These are phyloP conservation scores for Semotilus atromaculatus DNA, from an alignment of 2,797 vertebrate genomes.

Conservation along the genomic window DNA sequence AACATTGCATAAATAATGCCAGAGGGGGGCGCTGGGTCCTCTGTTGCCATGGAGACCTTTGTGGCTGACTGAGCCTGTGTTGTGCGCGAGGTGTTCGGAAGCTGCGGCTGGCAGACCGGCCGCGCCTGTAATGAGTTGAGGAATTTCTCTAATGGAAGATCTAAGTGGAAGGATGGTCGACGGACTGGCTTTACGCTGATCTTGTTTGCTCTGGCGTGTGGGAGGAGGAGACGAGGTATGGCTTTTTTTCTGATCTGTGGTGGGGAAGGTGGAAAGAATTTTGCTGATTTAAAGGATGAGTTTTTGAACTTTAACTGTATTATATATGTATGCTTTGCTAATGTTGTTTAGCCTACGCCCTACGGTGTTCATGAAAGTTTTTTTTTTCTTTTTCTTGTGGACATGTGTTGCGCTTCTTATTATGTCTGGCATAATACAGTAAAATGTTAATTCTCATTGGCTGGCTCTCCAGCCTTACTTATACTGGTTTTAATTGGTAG, in stretches of 20 bases:
- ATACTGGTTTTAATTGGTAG: background rate
- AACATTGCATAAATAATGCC: constrained; percentile 77
- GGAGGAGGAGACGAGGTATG: constrained; percentile 48
- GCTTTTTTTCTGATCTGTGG: constrained; percentile 16
- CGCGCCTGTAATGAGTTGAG: constrained; percentile 61
- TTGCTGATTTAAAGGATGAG: constrained; percentile 7
- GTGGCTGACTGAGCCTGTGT: constrained; percentile 79
- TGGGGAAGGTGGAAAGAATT: background rate
- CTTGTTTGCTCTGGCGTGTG: constrained; percentile 43
- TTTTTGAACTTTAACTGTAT: constrained; percentile 8
- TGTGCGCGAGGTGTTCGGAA: constrained; percentile 63
- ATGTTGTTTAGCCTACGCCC: background rate
- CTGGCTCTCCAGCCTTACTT: background rate
- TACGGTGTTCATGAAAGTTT: background rate
- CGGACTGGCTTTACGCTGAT: constrained; percentile 46
- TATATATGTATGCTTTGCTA: background rate
- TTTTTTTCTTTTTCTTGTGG: background rate
- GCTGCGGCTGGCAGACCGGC: constrained; percentile 66
- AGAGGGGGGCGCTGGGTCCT: constrained; percentile 66
- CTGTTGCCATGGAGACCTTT: constrained; percentile 85
- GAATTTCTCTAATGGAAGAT: constrained; percentile 57
- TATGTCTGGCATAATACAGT: background rate
- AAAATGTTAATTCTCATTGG: background rate
- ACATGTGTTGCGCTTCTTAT: background rate
- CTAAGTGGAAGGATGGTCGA: constrained; percentile 44